Base-by-base conservation (phyloP, 2,797 vertebrate genomes). In the Cuniculus paca region DNA sequence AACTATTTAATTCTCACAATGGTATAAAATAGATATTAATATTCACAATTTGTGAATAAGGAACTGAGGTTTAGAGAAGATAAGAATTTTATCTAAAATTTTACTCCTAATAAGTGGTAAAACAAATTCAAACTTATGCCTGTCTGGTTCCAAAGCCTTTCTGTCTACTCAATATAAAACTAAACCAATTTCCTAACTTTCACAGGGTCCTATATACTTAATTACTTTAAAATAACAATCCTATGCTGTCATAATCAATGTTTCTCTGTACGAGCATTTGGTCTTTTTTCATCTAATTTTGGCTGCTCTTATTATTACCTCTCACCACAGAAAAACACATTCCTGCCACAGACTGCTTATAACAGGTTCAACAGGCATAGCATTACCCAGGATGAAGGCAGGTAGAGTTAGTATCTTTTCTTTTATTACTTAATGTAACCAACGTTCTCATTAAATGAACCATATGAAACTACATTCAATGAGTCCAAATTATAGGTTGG, bases 401-500 rank as follows among this genome's bases (percentile, higher is more conserved):
- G 65, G 24, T 39, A 68, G 36, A 78, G 52, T 31, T 50, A 24
- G 8, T 2, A 3, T 22, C 28, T 0, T 31, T 83, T 50, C 34
- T 65, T 63, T 39, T 28, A 54, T n/a, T 84, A 65, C 36, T 50
- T 17, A 26, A 48, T 36, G 50, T 54, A 54, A 39, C 31, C 36
- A 50, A 39, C 6, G 42, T 52, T 92, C 86, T 89, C 7, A 42
- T 0, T 2, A 60, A 77, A 60, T 54, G 2, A 36, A 84, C 80
- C 95, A 94, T 92, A 87, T 50, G 34, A 85, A 95, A 79, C 1
- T 2, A 13, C 3, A 31, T 20, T 7, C 65, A 11, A 3, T 1
- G 45, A 56, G 12, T 50, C 58, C 97, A 85, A 58, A 88, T 17
- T 28, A 42, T n/a, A 24, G 39, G 87, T 88, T 80, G 1, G 92